Evolutionary conservation across 2,888 invertebrate genomes (phyloP), one percentile per base, ranked within the genome.

Genomic region (Leucania comma): DNA sequence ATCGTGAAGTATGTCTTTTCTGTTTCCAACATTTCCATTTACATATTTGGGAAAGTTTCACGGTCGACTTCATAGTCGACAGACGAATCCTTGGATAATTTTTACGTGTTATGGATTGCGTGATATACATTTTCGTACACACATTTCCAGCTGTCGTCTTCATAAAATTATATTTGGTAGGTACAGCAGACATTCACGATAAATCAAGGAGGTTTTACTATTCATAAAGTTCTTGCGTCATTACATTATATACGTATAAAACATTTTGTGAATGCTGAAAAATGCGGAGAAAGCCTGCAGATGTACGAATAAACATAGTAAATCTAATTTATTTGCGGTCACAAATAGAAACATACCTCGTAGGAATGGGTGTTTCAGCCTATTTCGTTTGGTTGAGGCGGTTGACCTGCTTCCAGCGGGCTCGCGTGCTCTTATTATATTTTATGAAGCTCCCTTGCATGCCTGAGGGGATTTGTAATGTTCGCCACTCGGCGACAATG

Each of bases 401-500:
- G 79, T 87, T 90, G 91, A 90, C 91, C 92, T 88, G 90, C 88
- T 92, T 91, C 87, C 88, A 88, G 88, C 87, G 88, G 88, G 85
- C 80, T 88, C 79, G 77, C 89, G 90, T 91, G 90, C 90, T 92
- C 94, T 94, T 94, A 93, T 95, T 94, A 95, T 94, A 94, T 94
- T 95, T 95, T 94, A 94, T 93, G 93, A 91, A 88, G 88, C 90
- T 86, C 89, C 89, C 89, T 86, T 90, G 90, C 90, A 91, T 89
- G 90, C 90, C 90, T 89, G 87, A 89, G 90, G 90, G 90, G 89
- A 86, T 87, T 88, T 87, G 90, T 93, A 91, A 92, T 90, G 89
- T 89, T 89, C 87, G 87, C 89, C 91, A 89, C 89, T 91, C 89
- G 88, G 85, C 85, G 83, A 86, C 88, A 91, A 91, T 89, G 89